These are phyloP conservation scores for Leptura quadrifasciata DNA, from an alignment of 2,888 invertebrate species.

Conservation along the genomic window DNA sequence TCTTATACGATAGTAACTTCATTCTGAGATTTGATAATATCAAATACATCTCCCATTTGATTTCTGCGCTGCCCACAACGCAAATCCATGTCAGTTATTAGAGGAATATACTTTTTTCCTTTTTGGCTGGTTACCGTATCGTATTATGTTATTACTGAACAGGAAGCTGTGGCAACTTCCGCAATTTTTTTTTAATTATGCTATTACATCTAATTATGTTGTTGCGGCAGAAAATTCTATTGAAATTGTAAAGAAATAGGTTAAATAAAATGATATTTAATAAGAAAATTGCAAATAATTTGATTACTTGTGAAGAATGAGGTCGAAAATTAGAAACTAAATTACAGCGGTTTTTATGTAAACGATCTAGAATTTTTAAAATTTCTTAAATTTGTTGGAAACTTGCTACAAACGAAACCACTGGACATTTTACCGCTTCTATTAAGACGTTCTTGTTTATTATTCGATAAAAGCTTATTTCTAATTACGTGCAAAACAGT, in stretches of 20 bases:
- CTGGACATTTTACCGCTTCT: no score
- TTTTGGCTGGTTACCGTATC: background rate
- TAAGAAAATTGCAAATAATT: background rate
- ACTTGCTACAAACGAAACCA: no score
- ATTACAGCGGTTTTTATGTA: no score
- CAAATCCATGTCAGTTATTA: background rate
- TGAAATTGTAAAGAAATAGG: conserved; percentile 3
- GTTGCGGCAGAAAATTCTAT: conserved; percentile 10
- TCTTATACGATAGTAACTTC: no score
- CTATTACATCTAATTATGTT: background rate
- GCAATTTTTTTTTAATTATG: conserved; percentile 27
- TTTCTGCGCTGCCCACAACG: background rate
- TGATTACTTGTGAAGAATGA: background rate
- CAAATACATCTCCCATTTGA: no score
- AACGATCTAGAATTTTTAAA: no score
- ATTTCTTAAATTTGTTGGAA: no score
- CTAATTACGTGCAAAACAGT: background rate
- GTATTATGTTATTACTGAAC: conserved; percentile 3
- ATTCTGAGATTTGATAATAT: no score
- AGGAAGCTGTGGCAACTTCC: conserved; percentile 21
- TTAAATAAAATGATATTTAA: background rate
- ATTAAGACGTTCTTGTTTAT: background rate
- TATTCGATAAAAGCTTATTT: background rate
- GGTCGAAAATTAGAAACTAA: no score
- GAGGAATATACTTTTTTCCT: background rate